Evolutionary conservation across 2,797 vertebrate species (phyloP), one percentile per base, ranked within the genome.

Genomic region (Dallia pectoralis): DNA sequence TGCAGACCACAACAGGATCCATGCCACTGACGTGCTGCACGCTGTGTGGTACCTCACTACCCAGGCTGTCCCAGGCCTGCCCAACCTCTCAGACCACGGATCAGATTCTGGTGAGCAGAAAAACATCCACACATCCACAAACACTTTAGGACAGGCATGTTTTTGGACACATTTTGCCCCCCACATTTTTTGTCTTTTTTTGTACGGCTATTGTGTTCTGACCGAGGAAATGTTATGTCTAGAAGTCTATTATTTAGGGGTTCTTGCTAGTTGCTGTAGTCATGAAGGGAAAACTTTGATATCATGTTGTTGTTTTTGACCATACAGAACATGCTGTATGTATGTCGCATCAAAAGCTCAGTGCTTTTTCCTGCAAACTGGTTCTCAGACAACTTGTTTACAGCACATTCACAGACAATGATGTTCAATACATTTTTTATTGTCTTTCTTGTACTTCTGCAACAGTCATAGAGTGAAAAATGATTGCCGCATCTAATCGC

Each of bases 11-110:
- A 99, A 99, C 90, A 91, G 97, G 78, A 96, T 96, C 79, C 98
- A 99, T 12, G 98, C 98, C 76, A 98, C 97, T 40, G 98, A 99
- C 0, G 98, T 99, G 44, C 93, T 99, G 2, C 98, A 99, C 14
- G 98, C 98, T 0, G 98, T 99, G 53, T 99, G 98, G 98, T 99
- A 95, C 87, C 96, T 99, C 36, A 98, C 96, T 62, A 98, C 97
- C 0, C 98, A 99, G 81, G 90, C 96, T 56, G 93, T 99, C 71
- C 97, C 98, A 0, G 96, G 96, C 62, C 95, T 99, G 53, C 93
- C 95, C 7, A 92, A 82, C 22, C 87, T 95, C 71, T 92, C 88
- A 1, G 94, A 96, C 74, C 95, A 96, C 0, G 92, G 95, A 19
- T 94, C 95, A 61, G 95, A 96, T 82, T 94, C 94, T 70, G 96